Base-by-base conservation (phyloP, 2,888 invertebrate species). In the Macropis europaea region DNA sequence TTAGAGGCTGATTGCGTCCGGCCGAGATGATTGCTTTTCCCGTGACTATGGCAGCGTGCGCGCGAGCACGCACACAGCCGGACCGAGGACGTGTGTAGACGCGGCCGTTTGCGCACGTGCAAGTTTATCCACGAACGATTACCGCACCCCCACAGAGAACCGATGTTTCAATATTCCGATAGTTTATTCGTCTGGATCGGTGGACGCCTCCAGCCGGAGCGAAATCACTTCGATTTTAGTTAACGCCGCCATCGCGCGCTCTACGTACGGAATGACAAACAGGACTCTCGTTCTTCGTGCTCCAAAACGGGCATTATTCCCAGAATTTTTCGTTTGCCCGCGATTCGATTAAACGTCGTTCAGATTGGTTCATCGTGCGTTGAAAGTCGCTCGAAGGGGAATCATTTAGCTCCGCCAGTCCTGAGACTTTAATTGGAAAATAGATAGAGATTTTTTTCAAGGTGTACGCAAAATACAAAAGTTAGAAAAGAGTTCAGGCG, bases 11-110 rank as follows among this genome's bases (percentile, higher is more conserved):
- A 89, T 89, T 89, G 89, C 88, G 87, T 89, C 88, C 89, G 88
- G 88, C 79, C 84, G 88, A 88, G 88, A 88, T 88, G 89, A 89
- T 89, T 89, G 88, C 89, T 89, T 89, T 88, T 84, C 88, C 84
- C 84, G 83, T 84, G 84, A 81, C 81, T 67, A 69, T 72, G 53
- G 42, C 60, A 28, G 64, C 17, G 52, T 57, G 17, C 43, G 47
- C 56, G 34, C 42, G 38, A 52, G 34, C 45, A 48, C 62, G 59
- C 47, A 60, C 15, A 7, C 5, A 17, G 13, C 50, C 52, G 19
- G 32, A 63, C 59, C 73, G 30, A 34, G 36, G 19, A 57, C 32
- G 42, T 5, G 32, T 56, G 22, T 17, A 19, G 7, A 40, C 32
- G 2, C 7, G 11, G 13, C 26, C 43, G 71, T 77, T 76, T 78